These are phyloP conservation scores for Dallia pectoralis DNA, from an alignment of 2,797 vertebrate species.

Conservation along the genomic window DNA sequence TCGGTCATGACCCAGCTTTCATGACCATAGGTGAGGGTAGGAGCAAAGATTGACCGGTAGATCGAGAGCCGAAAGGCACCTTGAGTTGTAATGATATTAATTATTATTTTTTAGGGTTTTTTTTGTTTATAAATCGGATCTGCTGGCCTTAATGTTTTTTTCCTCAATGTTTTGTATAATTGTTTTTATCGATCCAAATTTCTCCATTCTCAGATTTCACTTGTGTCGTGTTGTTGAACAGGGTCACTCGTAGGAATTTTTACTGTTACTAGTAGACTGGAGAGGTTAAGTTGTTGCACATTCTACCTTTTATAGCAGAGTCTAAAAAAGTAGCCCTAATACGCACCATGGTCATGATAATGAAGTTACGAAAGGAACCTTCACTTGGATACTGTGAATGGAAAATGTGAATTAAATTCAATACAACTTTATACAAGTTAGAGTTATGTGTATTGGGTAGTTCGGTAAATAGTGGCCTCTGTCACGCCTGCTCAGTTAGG, in stretches of 20 bases:
- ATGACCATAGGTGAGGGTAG: no score
- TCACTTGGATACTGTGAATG: constrained; percentile 8
- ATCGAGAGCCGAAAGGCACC: neutral
- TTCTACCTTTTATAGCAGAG: constrained; percentile 14
- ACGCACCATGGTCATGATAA: neutral
- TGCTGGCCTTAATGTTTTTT: neutral
- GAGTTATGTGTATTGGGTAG: neutral
- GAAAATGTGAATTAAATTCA: constrained; percentile 16
- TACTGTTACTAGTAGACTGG: neutral
- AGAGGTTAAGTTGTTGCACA: constrained; percentile 22
- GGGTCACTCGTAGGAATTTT: neutral
- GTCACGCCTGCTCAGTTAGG: neutral
- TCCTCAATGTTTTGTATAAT: constrained; percentile 4
- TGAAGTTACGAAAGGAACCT: constrained; percentile 14
- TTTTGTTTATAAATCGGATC: neutral
- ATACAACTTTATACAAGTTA: neutral
- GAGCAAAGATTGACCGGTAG: no score
- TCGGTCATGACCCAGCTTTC: no score
- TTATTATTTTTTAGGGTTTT: no score
- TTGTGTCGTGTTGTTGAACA: neutral
- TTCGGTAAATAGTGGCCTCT: neutral
- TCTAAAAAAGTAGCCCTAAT: constrained; percentile 6
- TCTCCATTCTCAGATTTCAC: constrained; percentile 9
- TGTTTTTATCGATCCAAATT: constrained; percentile 11
- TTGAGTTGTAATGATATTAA: no score